Percentiles rank a stretch among this genome's conserved stretches.
phyloP scores from a whole-genome alignment of 2,797 vertebrate genomes.

The Phataginus tricuspis region DNA sequence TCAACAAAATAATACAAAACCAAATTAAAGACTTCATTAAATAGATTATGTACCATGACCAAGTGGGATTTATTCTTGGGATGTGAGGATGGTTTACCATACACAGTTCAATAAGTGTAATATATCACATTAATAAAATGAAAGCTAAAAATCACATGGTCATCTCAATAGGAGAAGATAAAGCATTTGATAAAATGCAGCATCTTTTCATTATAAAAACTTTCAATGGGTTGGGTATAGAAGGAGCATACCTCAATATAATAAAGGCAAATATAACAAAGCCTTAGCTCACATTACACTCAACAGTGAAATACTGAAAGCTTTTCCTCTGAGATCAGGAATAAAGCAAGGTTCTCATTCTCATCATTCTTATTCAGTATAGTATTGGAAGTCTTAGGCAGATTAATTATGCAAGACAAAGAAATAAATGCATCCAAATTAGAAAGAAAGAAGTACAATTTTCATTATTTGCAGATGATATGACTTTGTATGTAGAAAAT shows the following conservation, averaged over 20 bases:
- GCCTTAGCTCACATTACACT: neutral
- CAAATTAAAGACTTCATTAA: neutral
- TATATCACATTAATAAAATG: neutral
- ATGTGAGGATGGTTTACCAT: neutral
- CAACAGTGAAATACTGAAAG: neutral
- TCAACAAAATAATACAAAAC: neutral
- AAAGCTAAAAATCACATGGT: neutral
- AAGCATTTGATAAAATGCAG: neutral
- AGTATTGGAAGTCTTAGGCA: neutral
- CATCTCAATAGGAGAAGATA: neutral
- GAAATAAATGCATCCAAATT: neutral
- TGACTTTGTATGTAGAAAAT: neutral
- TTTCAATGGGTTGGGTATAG: neutral
- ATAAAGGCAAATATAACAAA: neutral
- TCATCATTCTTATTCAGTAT: neutral
- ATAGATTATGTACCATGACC: neutral
- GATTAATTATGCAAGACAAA: neutral
- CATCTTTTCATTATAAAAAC: neutral
- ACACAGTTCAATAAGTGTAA: neutral
- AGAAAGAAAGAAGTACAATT: neutral
- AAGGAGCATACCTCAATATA: neutral
- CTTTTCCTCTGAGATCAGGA: neutral
- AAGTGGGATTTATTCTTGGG: neutral
- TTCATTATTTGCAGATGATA: neutral
- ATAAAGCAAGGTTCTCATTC: neutral